phyloP scores from a whole-genome alignment of 2,888 invertebrate genomes.

The Argyra leucocephala region DNA sequence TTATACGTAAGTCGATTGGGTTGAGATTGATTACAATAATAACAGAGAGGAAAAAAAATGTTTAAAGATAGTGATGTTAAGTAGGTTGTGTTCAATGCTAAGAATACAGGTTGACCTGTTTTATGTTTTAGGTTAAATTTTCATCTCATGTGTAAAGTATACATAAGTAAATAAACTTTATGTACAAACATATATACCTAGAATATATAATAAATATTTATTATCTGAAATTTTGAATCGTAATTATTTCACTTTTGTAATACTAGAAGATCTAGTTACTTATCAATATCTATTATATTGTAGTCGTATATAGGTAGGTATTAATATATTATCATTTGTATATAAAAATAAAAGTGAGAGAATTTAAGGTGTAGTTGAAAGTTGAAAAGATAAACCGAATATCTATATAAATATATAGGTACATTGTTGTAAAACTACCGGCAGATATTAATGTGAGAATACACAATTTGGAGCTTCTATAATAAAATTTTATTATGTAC shows the following conservation, averaged over 20 bases:
- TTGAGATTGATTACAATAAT: neutral
- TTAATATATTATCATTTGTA: neutral
- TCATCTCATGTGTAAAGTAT: neutral
- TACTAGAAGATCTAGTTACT: neutral
- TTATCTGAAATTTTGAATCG: neutral
- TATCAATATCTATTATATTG: neutral
- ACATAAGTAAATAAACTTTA: neutral
- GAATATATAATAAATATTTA: no score
- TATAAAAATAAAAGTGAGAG: neutral
- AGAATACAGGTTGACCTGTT: slow-evolving; percentile 1
- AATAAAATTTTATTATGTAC: neutral
- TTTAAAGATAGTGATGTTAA: neutral
- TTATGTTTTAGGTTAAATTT: neutral
- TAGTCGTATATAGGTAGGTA: neutral
- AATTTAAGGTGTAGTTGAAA: neutral
- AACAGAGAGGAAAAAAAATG: no score
- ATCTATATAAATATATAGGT: no score
- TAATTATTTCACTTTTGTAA: neutral
- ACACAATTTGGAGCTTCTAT: neutral
- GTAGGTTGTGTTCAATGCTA: neutral
- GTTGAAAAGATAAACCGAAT: neutral
- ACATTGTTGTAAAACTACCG: neutral
- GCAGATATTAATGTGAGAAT: neutral
- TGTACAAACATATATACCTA: neutral
- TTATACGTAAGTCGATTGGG: neutral